Evolutionary conservation across 2,797 vertebrate species (phyloP).

Genomic region (Poecile montanus): DNA sequence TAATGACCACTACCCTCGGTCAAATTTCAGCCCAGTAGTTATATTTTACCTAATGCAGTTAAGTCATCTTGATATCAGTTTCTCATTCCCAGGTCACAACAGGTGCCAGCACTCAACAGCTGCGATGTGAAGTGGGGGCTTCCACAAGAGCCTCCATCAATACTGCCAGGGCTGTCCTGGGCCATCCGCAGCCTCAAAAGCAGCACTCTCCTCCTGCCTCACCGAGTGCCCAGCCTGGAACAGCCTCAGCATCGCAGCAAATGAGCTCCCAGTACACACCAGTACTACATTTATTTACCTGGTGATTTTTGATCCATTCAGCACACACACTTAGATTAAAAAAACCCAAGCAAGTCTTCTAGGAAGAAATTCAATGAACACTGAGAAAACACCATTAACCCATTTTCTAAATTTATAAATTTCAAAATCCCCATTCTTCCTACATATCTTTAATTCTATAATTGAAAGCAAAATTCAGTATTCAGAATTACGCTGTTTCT

Average conservation of each 20-base stretch:
- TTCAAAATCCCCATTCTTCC: not conserved
- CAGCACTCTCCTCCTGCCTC: not conserved
- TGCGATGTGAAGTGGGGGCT: fast-evolving
- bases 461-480: not conserved
- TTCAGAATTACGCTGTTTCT: not conserved
- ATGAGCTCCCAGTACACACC: not conserved
- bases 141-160: not conserved
- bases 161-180: fast-evolving
- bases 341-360: not conserved
- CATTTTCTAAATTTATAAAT: not conserved
- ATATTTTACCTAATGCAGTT: slow-evolving; percentile 2
- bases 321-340: not conserved
- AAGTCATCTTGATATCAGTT: not conserved
- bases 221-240: fast-evolving
- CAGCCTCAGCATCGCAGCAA: fast-evolving
- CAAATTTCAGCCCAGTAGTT: slow-evolving; percentile 1
- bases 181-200: fast-evolving
- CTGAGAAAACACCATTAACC: not conserved
- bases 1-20: not conserved
- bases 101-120: not conserved
- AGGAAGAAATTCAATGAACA: not conserved
- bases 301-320: not conserved
- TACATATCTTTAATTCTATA: not conserved
- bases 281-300: not conserved
- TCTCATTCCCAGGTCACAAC: not conserved